Percentiles rank a stretch among this genome's conserved stretches.
Evolutionary conservation across 2,113 vertebrate species (phyloP).

Genomic region (Ciconia boyciana): DNA sequence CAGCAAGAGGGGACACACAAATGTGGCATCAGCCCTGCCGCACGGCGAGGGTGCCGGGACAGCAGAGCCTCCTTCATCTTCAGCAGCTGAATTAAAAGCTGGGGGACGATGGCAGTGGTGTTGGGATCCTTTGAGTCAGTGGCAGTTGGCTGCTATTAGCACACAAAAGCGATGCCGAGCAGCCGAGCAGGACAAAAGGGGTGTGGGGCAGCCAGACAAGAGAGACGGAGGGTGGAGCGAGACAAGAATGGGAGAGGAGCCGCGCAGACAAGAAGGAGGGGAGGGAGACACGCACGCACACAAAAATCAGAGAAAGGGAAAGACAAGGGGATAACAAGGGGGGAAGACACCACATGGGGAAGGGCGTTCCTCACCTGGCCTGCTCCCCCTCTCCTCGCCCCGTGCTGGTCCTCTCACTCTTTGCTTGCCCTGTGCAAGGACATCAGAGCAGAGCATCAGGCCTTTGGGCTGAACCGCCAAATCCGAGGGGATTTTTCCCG

Average conservation of each 20-base stretch:
- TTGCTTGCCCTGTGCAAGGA: background rate
- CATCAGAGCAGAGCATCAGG: background rate
- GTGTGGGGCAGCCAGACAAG: conserved; percentile 28
- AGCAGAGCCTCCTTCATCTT: background rate
- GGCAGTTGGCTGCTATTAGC: background rate
- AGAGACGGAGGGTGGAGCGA: conserved; percentile 43
- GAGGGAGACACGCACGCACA: background rate
- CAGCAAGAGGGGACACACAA: rapidly evolving
- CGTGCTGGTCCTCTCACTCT: rapidly evolving
- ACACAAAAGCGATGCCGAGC: conserved; percentile 39
- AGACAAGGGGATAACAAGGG: conserved; percentile 20
- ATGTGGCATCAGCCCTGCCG: rapidly evolving
- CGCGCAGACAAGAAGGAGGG: background rate
- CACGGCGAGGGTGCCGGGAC: no score
- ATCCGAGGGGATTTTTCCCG: background rate
- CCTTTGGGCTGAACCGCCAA: background rate
- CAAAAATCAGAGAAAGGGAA: conserved; percentile 8
- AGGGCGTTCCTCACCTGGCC: conserved; percentile 36
- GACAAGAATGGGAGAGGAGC: conserved; percentile 38
- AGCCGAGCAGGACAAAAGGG: conserved; percentile 45
- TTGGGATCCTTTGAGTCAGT: background rate
- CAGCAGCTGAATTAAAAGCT: background rate
- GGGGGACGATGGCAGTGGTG: background rate
- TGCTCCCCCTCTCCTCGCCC: rapidly evolving
- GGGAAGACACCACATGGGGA: conserved; percentile 7